Percentiles rank a stretch among this genome's conserved stretches.
These are phyloP conservation scores for Sula dactylatra DNA, from an alignment of 2,113 vertebrate genomes.

Conservation along the genomic window DNA sequence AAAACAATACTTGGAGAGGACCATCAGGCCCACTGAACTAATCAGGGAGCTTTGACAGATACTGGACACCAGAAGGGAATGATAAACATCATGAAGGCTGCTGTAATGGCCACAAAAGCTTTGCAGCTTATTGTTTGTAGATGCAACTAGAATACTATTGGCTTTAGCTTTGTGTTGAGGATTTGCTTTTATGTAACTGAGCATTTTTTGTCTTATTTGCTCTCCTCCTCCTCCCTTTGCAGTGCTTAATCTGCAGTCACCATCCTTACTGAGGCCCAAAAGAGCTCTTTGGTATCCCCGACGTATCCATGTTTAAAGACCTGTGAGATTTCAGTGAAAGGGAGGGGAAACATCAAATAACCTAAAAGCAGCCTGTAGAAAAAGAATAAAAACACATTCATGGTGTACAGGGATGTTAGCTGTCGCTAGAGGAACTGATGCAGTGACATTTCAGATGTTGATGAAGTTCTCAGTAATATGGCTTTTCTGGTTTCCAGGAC, in stretches of 20 bases:
- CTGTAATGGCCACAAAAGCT: neutral
- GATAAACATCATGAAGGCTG: neutral
- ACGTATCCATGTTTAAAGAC: neutral
- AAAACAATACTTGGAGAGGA: neutral
- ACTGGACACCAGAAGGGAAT: neutral
- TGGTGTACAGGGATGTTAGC: neutral
- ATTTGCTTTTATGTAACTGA: neutral
- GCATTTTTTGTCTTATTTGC: neutral
- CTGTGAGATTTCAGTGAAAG: neutral
- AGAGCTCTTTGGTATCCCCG: neutral
- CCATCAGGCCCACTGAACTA: neutral
- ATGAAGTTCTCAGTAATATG: neutral
- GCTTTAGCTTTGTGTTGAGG: neutral
- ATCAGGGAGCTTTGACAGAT: neutral
- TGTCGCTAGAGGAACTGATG: neutral
- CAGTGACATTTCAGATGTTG: neutral
- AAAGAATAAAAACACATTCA: neutral
- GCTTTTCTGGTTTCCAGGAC: neutral
- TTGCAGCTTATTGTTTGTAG: neutral
- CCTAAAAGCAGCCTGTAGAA: neutral
- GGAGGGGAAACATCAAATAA: neutral
- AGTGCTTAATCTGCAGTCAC: neutral
- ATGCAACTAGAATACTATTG: neutral
- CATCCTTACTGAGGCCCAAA: neutral
- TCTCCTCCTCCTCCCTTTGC: neutral